These are phyloP conservation scores for Chiroxiphia lanceolata DNA, from an alignment of 2,797 vertebrate genomes.

Conservation along the genomic window DNA sequence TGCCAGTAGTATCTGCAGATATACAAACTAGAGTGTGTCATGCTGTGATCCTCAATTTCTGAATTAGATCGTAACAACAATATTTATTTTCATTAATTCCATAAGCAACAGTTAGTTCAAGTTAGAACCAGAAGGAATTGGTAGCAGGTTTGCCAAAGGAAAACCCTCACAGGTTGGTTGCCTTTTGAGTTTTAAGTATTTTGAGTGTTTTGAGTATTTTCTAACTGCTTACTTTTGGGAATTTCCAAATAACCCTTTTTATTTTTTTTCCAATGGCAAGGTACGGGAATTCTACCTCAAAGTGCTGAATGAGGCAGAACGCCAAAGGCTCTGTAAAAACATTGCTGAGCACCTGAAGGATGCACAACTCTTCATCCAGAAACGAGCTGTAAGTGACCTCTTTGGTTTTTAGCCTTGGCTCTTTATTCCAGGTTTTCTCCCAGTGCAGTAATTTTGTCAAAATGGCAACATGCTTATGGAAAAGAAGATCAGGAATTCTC, in stretches of 20 bases:
- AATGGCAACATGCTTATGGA: neutral
- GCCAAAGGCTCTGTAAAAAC: constrained; percentile 87
- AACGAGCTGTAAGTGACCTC: constrained; percentile 83
- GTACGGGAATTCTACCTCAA: constrained; percentile 85
- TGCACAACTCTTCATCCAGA: constrained; percentile 92
- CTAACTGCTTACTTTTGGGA: neutral
- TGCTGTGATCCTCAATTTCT: rapidly evolving
- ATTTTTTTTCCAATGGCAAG: constrained; percentile 56
- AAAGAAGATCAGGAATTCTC: neutral
- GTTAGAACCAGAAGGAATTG: neutral
- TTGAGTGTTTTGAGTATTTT: neutral
- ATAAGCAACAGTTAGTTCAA: neutral
- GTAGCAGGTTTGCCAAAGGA: neutral
- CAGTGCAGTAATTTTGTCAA: neutral
- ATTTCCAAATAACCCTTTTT: neutral
- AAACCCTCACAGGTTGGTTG: neutral
- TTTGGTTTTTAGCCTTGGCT: neutral
- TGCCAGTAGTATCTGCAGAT: neutral
- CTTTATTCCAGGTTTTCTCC: neutral
- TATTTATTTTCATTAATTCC: neutral
- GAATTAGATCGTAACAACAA: neutral
- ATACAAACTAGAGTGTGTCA: too few relatives aligned
- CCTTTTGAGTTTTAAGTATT: neutral
- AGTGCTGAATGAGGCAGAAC: constrained; percentile 86
- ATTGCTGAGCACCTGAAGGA: constrained; percentile 85